A percentile compares a stretch with the other conserved stretches of the same genome.
These are phyloP conservation scores for Dysdera silvatica DNA, from an alignment of 1,140 invertebrate genomes.

Conservation along the genomic window DNA sequence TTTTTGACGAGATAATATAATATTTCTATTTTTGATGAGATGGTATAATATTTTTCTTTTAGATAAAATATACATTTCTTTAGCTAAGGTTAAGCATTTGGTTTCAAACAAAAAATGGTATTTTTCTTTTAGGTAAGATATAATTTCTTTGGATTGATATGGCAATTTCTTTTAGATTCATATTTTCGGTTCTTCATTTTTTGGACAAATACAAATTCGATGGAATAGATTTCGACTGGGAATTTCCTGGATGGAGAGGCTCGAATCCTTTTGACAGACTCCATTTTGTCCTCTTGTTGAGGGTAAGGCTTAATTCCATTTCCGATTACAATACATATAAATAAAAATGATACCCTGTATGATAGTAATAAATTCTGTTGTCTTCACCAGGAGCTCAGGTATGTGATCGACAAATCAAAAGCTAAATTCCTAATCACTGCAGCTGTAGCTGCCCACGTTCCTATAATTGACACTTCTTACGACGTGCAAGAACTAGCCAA, in stretches of 20 bases:
- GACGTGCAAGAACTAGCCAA: conserved; percentile 64
- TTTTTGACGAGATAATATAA: too few relatives aligned
- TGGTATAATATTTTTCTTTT: too few relatives aligned
- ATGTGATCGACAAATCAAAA: conserved; percentile 16
- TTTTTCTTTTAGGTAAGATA: too few relatives aligned
- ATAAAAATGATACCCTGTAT: neutral
- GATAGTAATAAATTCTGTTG: neutral
- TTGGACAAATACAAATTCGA: conserved; percentile 56
- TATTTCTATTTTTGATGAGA: too few relatives aligned
- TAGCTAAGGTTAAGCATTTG: too few relatives aligned
- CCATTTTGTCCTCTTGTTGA: conserved; percentile 25
- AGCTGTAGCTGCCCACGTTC: conserved; percentile 64
- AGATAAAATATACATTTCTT: too few relatives aligned
- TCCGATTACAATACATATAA: neutral
- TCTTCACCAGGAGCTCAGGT: conserved; percentile 19
- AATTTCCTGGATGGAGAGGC: conserved; percentile 65
- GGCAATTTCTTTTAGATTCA: conserved; percentile 15
- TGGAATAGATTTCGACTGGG: conserved; percentile 80
- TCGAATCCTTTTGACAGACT: conserved; percentile 30
- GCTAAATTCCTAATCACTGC: conserved; percentile 55
- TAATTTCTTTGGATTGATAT: too few relatives aligned
- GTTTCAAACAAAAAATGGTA: neutral
- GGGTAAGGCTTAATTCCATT: conserved; percentile 9
- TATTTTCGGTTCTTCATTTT: conserved; percentile 26
- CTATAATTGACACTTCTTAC: conserved; percentile 65